A percentile compares a stretch with the other conserved stretches of the same genome.
These are phyloP conservation scores for Neodiprion fabricii DNA, from an alignment of 1,140 invertebrate genomes.

Conservation along the genomic window DNA sequence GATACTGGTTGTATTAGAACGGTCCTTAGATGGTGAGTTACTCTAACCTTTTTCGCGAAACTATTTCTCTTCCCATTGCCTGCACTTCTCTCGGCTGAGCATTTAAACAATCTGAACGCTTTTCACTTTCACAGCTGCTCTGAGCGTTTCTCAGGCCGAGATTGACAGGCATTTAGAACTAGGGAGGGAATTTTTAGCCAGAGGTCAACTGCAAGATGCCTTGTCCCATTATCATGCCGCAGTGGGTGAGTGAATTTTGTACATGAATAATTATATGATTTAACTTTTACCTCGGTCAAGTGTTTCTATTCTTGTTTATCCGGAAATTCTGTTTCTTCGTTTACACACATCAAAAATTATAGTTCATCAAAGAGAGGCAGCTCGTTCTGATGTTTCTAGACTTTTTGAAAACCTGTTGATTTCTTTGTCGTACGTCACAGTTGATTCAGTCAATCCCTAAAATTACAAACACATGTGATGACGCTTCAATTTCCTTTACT, in stretches of 20 bases:
- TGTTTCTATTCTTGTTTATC: too few species aligned
- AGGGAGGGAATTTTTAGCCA: conserved; percentile 88
- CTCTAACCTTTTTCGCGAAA: conserved; percentile 45
- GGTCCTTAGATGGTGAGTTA: conserved; percentile 53
- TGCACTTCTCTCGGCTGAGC: background rate
- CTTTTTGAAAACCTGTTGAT: too few species aligned
- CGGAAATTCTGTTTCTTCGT: background rate
- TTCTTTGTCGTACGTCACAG: too few species aligned
- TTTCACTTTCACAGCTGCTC: conserved; percentile 63
- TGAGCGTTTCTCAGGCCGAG: conserved; percentile 73
- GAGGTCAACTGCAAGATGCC: conserved; percentile 94
- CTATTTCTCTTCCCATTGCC: background rate
- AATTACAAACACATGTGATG: too few species aligned
- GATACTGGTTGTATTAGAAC: conserved; percentile 50
- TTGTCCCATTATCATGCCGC: conserved; percentile 97
- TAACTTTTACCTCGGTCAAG: too few species aligned
- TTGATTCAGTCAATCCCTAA: too few species aligned
- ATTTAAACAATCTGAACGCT: background rate
- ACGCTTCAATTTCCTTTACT: conserved; percentile 39
- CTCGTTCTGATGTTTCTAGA: too few species aligned
- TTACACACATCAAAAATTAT: background rate
- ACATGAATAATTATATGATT: too few species aligned
- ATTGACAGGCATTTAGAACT: conserved; percentile 92
- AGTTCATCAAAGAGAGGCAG: background rate
- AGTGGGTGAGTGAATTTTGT: conserved; percentile 76